Percentiles rank a stretch among this genome's conserved stretches.
These are phyloP conservation scores for Julus scanicus DNA, from an alignment of 2,888 invertebrate genomes.

Conservation along the genomic window DNA sequence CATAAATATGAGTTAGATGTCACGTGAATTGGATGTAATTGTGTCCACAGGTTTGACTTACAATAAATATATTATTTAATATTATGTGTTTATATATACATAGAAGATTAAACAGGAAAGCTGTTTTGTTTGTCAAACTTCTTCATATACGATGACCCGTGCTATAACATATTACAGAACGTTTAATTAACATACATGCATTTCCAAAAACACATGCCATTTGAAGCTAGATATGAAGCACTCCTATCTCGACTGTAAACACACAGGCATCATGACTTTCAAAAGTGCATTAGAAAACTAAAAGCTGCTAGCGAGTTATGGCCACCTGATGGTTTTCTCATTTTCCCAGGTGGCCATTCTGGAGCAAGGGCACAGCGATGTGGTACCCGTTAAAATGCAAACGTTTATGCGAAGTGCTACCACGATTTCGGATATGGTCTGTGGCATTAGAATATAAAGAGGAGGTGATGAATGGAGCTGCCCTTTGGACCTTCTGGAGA, in stretches of 20 bases:
- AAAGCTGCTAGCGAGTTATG: constrained; percentile 39
- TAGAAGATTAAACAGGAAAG: too few species aligned
- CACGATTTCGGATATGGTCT: constrained; percentile 8
- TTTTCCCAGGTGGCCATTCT: constrained; percentile 20
- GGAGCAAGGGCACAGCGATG: constrained; percentile 20
- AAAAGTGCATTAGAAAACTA: constrained; percentile 39
- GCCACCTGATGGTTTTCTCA: constrained; percentile 26
- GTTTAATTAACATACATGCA: not conserved
- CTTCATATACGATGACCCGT: too few species aligned
- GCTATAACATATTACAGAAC: not conserved
- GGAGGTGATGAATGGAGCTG: constrained; percentile 29
- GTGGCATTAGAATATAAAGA: constrained; percentile 24
- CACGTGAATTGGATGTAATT: too few species aligned
- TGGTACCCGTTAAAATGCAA: constrained; percentile 14
- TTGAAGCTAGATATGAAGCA: not conserved
- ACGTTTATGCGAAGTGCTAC: constrained; percentile 7
- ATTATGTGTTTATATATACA: too few species aligned
- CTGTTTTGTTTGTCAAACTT: too few species aligned
- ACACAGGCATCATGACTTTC: constrained; percentile 21
- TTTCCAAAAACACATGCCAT: not conserved
- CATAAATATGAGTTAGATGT: too few species aligned
- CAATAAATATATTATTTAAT: too few species aligned
- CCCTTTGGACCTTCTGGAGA: constrained; percentile 36
- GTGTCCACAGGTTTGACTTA: too few species aligned
- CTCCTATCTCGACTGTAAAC: not conserved